phyloP scores from a whole-genome alignment of 2,113 vertebrate genomes.

The Numenius arquata region DNA sequence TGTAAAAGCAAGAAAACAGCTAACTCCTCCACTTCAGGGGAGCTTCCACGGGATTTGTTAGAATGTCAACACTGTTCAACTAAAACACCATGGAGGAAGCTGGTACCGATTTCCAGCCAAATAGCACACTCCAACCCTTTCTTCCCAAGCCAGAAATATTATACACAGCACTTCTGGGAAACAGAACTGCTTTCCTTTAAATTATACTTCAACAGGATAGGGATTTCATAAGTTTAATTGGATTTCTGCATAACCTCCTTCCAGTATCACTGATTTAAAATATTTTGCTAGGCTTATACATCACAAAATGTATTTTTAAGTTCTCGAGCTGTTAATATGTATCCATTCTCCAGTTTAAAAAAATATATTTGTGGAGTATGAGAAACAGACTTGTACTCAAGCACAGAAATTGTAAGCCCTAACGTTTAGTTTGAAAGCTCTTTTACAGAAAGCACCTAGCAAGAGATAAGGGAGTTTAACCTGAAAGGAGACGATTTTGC shows the following conservation, averaged over 20 bases:
- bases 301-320: slow-evolving; percentile 61
- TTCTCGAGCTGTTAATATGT: slow-evolving; percentile 61
- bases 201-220: slow-evolving; percentile 79
- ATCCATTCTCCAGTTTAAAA: slow-evolving; percentile 59
- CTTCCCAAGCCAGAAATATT: slow-evolving; percentile 82
- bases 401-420: slow-evolving; percentile 17
- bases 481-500: neutral
- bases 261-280: slow-evolving; percentile 77
- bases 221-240: slow-evolving; percentile 79
- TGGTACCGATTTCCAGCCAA: slow-evolving; percentile 78
- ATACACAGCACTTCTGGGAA: slow-evolving; percentile 80
- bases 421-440: slow-evolving; percentile 52
- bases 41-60: slow-evolving; percentile 80
- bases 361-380: slow-evolving; percentile 2
- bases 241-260: slow-evolving; percentile 76
- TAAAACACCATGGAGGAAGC: slow-evolving; percentile 80
- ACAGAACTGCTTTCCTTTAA: slow-evolving; percentile 80
- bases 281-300: slow-evolving; percentile 71
- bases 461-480: slow-evolving; percentile 54
- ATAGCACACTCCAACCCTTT: slow-evolving; percentile 72
- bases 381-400: slow-evolving; percentile 55
- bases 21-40: slow-evolving; percentile 74
- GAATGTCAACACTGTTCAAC: slow-evolving; percentile 82
- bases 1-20: slow-evolving; percentile 71
- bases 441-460: slow-evolving; percentile 26